Conservation (phyloP, 1,140 invertebrate genomes). For the Monomorium pharaonis region DNA sequence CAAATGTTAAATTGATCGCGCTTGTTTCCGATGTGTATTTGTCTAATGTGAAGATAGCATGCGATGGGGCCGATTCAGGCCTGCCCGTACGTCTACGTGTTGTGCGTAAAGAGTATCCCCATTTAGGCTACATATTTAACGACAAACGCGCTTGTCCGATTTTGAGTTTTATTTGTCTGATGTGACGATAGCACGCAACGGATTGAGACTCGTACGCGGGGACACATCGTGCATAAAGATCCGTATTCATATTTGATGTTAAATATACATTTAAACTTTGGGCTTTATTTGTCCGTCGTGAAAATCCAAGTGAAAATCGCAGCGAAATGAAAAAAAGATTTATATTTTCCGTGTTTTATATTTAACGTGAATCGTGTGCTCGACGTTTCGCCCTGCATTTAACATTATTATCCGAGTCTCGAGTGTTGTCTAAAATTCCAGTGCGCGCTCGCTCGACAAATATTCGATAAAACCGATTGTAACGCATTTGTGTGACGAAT, state of each 20-base stretch:
- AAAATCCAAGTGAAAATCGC: neutral
- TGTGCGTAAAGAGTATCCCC: neutral
- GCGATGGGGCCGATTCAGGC: neutral
- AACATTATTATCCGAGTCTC: neutral
- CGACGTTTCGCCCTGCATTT: neutral
- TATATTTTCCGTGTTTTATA: conserved; percentile 13
- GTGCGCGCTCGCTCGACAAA: neutral
- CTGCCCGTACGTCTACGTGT: no score
- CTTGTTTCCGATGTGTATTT: neutral
- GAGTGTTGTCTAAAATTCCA: conserved; percentile 7
- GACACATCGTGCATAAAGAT: neutral
- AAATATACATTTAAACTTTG: neutral
- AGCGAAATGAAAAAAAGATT: neutral
- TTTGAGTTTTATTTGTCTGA: conserved; percentile 11
- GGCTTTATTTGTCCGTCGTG: neutral
- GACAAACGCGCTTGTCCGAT: conserved; percentile 20
- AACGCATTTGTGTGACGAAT: conserved; percentile 20
- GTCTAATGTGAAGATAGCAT: conserved; percentile 32
- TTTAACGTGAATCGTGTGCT: conserved; percentile 18
- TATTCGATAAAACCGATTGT: conserved; percentile 18
- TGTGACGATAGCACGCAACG: neutral
- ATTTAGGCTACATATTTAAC: conserved; percentile 4
- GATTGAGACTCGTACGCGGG: neutral
- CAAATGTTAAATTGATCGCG: conserved; percentile 18
- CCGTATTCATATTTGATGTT: neutral